phyloP scores from a whole-genome alignment of 2,888 invertebrate genomes.

The Pachymerium ferrugineum region DNA sequence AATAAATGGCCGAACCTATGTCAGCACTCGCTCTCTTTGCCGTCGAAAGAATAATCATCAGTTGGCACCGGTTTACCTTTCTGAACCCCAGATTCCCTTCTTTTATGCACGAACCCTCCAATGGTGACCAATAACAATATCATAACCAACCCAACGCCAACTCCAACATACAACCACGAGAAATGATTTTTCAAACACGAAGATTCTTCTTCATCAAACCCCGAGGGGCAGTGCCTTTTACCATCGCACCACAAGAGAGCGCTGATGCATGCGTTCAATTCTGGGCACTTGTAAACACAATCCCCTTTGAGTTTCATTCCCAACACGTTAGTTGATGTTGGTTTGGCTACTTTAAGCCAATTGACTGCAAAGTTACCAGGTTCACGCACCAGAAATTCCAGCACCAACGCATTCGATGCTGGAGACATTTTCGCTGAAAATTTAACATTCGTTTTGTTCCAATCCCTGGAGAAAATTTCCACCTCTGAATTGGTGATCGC shows the following conservation, averaged over 20 bases:
- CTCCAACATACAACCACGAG: slow-evolving; percentile 37
- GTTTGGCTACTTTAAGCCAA: slow-evolving; percentile 69
- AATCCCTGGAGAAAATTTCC: slow-evolving; percentile 67
- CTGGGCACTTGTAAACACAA: slow-evolving; percentile 63
- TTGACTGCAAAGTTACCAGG: slow-evolving; percentile 67
- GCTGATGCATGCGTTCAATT: slow-evolving; percentile 73
- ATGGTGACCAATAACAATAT: slow-evolving; percentile 35
- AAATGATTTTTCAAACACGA: slow-evolving; percentile 33
- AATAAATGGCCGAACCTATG: too few species aligned
- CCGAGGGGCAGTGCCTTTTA: slow-evolving; percentile 67
- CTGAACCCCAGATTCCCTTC: slow-evolving; percentile 35
- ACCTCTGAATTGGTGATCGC: slow-evolving; percentile 55
- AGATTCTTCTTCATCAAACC: slow-evolving; percentile 27
- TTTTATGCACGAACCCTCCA: slow-evolving; percentile 34
- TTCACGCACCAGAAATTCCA: slow-evolving; percentile 68
- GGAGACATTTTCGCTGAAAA: slow-evolving; percentile 13
- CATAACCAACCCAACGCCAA: slow-evolving; percentile 36
- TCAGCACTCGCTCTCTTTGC: slow-evolving; percentile 37
- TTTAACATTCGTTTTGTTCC: slow-evolving; percentile 51
- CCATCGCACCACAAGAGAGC: slow-evolving; percentile 75
- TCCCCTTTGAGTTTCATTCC: slow-evolving; percentile 39
- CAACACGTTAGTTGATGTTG: slow-evolving; percentile 37
- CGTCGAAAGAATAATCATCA: slow-evolving; percentile 36
- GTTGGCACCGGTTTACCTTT: slow-evolving; percentile 38
- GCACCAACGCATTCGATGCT: slow-evolving; percentile 60